Conservation (phyloP, 2,797 vertebrate species). For the Phalloptychus januarius region DNA sequence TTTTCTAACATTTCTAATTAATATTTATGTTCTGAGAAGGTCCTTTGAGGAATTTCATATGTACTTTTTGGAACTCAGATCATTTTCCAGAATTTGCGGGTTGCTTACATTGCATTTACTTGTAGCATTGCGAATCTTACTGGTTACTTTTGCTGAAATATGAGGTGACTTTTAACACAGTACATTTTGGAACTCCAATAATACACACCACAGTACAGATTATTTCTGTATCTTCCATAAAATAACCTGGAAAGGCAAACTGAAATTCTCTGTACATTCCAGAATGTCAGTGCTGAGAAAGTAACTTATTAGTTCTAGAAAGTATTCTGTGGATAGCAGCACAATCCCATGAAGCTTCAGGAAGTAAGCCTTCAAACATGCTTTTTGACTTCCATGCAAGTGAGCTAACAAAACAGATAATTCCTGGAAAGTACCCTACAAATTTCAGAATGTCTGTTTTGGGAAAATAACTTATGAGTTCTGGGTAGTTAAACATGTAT, state of each 20-base stretch:
- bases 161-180: too few relatives aligned
- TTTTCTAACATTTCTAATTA: too few relatives aligned
- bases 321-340: neutral
- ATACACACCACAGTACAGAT: neutral
- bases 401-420: neutral
- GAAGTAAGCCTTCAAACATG: neutral
- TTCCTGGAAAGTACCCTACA: neutral
- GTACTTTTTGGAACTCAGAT: too few relatives aligned
- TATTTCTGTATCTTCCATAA: neutral
- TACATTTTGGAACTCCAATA: too few relatives aligned
- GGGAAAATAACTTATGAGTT: too few relatives aligned
- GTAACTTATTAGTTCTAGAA: neutral
- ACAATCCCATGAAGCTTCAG: neutral
- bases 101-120: too few relatives aligned
- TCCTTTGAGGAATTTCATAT: too few relatives aligned
- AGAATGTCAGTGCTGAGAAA: neutral
- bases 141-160: too few relatives aligned
- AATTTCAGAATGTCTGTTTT: neutral
- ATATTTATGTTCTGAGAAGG: too few relatives aligned
- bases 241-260: neutral
- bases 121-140: too few relatives aligned
- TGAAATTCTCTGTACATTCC: neutral
- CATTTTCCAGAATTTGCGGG: too few relatives aligned
- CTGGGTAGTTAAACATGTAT: neutral
- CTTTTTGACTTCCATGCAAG: neutral